Evolutionary conservation across 2,888 invertebrate species (phyloP), one percentile per base, ranked within the genome.

Genomic region (Sphaerophoria taeniata): DNA sequence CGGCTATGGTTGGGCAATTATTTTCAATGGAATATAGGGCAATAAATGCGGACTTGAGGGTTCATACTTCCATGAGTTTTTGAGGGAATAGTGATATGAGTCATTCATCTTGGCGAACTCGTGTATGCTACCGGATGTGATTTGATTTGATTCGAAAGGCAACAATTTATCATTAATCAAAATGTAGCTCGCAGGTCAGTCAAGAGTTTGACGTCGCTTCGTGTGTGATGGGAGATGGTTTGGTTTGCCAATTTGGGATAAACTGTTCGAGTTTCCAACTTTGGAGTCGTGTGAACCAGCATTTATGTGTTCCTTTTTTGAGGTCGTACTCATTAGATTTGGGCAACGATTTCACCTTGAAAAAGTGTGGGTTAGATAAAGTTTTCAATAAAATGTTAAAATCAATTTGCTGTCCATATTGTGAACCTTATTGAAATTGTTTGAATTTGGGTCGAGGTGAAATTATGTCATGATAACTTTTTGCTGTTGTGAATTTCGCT

Each of bases 201-300:
- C 4, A 12, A 43, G 16, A 39, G 43, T 43, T 43, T 9, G 12
- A 43, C 6, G 9, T 39, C 6, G 4, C 36, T 4, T 36, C 36
- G 39, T 24, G 24, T 24, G 24, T 24, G 24, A 24, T 24, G 9
- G 7, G 16, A 7, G n/a, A 49, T 9, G 55, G 9, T 56, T 49
- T 14, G 55, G 6, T 56, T 36, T 14, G 34, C 74, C 47, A 56
- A 69, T 83, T 71, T 49, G 24, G 79, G 31, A 56, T 71, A 74
- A 79, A 72, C 75, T 69, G 72, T 67, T 24, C 51, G 39, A 61
- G 65, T 65, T 67, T 79, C 67, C 70, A 65, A 71, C n/a, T n/a
- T n/a, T 39, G 67, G 71, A 43, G 79, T 16, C 3, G n/a, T 45
- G 9, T 49, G 7, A 7, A 16, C 24, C 16, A 7, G 16, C 16